Evolutionary conservation across 2,113 vertebrate genomes (phyloP), one percentile per base, ranked within the genome.

Genomic region (Caranx ignobilis): DNA sequence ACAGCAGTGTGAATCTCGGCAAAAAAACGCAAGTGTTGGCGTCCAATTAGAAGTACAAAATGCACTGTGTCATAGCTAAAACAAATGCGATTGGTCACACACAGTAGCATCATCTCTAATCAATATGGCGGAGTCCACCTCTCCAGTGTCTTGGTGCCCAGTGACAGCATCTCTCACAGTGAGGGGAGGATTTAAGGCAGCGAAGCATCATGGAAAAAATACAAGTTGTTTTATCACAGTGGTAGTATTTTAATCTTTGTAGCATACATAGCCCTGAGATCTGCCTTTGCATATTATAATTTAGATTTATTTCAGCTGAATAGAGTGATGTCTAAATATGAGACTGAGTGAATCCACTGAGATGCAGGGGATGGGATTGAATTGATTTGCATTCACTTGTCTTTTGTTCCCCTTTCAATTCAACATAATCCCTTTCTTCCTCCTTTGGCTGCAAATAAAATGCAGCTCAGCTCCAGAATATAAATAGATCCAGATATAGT

Each of bases 371-470:
- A 6, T 0, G 39, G 59, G 45, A 63, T 16, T 62, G 52, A 67
- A 76, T n/a, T 35, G 70, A 86, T 86, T 81, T 87, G 47, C 32
- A 71, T 77, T 72, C 37, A 37, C 21, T 55, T 73, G 21, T 41
- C 11, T 71, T 88, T 84, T 62, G 45, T 69, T 71, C 0, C 48
- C 56, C 47, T 84, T 87, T 78, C 52, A 81, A 0, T 73, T 52
- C 45, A 64, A 2, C 1, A 0, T 54, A 69, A 78, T 82, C 31
- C 43, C 52, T 71, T 57, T 75, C 45, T 75, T 70, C 31, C 43
- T 2, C 21, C 31, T 77, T 45, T n/a, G 10, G n/a, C 71, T 64
- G 55, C 26, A 19, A 77, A 63, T 75, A 61, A 73, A 82, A 61
- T 71, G 26, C 21, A 11, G 35, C 69, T 76, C 39, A 45, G 48